A percentile compares a stretch with the other conserved stretches of the same genome.
phyloP scores from a whole-genome alignment of 2,888 invertebrate genomes.

The Cecidostiba fungosa region DNA sequence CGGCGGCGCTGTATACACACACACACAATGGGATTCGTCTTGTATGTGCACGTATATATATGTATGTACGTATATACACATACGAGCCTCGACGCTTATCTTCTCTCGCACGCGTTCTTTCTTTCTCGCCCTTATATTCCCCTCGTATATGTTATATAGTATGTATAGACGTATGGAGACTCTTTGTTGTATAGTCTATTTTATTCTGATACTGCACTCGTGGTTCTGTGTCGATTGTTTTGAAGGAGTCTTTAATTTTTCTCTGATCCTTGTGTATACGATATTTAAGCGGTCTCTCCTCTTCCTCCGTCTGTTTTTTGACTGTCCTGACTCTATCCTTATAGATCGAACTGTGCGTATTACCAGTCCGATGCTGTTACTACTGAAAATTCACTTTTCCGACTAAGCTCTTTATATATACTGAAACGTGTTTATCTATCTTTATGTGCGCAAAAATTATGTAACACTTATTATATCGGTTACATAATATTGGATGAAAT shows the following conservation, averaged over 20 bases:
- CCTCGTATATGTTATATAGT: conserved; percentile 37
- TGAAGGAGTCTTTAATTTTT: neutral
- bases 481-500: too few relatives aligned
- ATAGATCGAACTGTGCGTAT: neutral
- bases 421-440: neutral
- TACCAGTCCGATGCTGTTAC: neutral
- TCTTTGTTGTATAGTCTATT: conserved; percentile 17
- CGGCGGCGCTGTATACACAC: neutral
- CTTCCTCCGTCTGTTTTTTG: neutral
- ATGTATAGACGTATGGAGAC: conserved; percentile 39
- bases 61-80: neutral
- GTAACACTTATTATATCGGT: too few relatives aligned
- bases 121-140: neutral
- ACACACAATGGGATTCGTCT: neutral
- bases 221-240: neutral
- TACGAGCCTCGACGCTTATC: neutral
- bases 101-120: conserved; percentile 29
- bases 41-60: neutral
- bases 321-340: neutral
- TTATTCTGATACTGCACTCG: neutral
- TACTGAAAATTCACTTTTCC: neutral
- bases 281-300: neutral
- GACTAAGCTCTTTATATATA: neutral
- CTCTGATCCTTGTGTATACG: neutral
- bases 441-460: neutral